These are phyloP conservation scores for Melitaea athalia DNA, from an alignment of 2,888 invertebrate genomes.

Conservation along the genomic window DNA sequence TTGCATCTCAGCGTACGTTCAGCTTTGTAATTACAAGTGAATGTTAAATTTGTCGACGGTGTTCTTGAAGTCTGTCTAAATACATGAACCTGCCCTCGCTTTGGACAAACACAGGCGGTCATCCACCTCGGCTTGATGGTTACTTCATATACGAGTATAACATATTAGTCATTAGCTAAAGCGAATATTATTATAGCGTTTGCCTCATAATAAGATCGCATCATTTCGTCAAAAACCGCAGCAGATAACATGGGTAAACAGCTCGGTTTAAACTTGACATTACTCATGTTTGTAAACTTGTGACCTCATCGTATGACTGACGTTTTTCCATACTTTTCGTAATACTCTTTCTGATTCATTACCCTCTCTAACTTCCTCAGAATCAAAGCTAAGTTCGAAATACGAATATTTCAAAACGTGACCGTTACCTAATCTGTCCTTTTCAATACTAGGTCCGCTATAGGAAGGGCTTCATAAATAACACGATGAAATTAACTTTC, in stretches of 20 bases:
- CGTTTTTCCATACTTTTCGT: conserved; percentile 3
- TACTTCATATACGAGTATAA: conserved; percentile 66
- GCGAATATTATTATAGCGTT: conserved; percentile 66
- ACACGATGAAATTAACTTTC: conserved; percentile 63
- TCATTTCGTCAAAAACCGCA: conserved; percentile 57
- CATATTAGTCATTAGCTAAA: conserved; percentile 68
- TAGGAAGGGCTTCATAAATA: conserved; percentile 55
- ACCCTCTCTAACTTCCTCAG: neutral
- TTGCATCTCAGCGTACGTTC: no score
- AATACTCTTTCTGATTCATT: neutral
- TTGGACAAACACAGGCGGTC: conserved; percentile 71
- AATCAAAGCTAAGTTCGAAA: neutral
- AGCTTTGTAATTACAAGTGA: conserved; percentile 42
- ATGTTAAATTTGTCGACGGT: conserved; percentile 52
- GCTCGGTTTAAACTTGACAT: conserved; percentile 44
- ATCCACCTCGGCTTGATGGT: conserved; percentile 66
- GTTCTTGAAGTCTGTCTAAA: conserved; percentile 50
- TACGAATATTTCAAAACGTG: neutral
- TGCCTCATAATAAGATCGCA: conserved; percentile 55
- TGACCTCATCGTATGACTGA: conserved; percentile 45
- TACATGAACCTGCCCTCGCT: conserved; percentile 60
- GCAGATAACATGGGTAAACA: conserved; percentile 49
- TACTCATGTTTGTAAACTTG: conserved; percentile 47
- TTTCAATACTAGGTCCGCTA: conserved; percentile 9
- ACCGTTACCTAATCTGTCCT: neutral